Evolutionary conservation across 2,888 invertebrate species (phyloP), one percentile per base, ranked within the genome.

Genomic region (Platycnemis pennipes): DNA sequence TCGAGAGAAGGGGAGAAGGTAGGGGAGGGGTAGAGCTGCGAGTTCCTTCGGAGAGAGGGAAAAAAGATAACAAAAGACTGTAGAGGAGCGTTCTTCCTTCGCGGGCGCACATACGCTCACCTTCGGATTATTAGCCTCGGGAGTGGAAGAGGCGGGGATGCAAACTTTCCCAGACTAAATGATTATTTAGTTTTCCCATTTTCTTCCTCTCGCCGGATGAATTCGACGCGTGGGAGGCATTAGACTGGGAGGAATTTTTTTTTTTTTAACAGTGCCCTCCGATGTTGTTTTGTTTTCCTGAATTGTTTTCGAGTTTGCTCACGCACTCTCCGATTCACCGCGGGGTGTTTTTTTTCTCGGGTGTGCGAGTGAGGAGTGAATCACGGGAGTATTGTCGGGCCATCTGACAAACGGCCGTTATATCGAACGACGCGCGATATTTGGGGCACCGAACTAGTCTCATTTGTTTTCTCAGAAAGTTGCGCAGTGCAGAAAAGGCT

Each of bases 11-110:
- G 87, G 26, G 44, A 44, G 44, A 19, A n/a, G 77, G 77, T 77
- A 77, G 42, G 19, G 22, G 37, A 86, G 44, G 44, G 42, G 86
- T 86, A 2, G 22, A 8, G 49, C 5, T 5, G 13, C 49, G 31
- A 31, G 69, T 77, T 11, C 69, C 11, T 77, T n/a, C 3, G 37
- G 37, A 2, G 37, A 63, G 63, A 3, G 37, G n/a, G 37, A 37
- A 77, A 37, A 37, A 37, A 77, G 77, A 77, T 77, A 77, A 77
- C 77, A 77, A 77, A 77, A 77, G 77, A 77, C 77, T 77, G 26
- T n/a, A 31, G 77, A 26, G 26, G 22, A 77, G 77, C 77, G 77
- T 77, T 77, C 37, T 77, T 37, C 11, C 37, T 37, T 16, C 5
- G 63, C 19, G 63, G n/a, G 19, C 77, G 77, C 37, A 26, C 77